These are phyloP conservation scores for Thereva nobilitata DNA, from an alignment of 2,888 invertebrate genomes.

Conservation along the genomic window DNA sequence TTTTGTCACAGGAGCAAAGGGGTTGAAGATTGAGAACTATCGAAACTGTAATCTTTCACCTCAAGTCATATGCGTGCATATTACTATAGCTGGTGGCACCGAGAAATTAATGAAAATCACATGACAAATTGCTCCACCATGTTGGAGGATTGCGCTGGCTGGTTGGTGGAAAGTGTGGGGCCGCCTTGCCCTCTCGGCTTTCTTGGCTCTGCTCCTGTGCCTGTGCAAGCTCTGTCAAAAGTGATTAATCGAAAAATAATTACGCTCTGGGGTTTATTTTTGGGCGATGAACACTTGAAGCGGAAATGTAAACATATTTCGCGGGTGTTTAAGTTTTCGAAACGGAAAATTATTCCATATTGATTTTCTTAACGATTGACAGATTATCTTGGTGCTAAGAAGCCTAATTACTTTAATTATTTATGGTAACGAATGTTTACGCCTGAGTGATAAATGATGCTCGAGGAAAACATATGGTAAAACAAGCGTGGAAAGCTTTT, in stretches of 20 bases:
- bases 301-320: conserved; percentile 7
- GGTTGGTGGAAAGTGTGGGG: neutral
- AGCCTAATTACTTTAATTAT: conserved; percentile 33
- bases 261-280: conserved; percentile 33
- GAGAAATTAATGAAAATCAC: conserved; percentile 31
- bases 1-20: neutral
- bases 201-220: conserved; percentile 8
- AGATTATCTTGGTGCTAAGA: conserved; percentile 10
- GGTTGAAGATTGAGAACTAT: neutral
- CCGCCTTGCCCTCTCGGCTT: neutral
- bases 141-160: conserved; percentile 13
- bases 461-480: too few relatives aligned
- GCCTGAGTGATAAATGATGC: too few relatives aligned
- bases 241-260: conserved; percentile 34
- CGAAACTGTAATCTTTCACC: neutral
- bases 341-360: conserved; percentile 15
- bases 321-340: conserved; percentile 19
- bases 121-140: conserved; percentile 25
- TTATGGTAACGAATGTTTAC: neutral
- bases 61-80: neutral
- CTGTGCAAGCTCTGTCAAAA: conserved; percentile 24
- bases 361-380: conserved; percentile 32
- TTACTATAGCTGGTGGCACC: neutral
- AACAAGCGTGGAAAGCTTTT: too few relatives aligned
- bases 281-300: conserved; percentile 13